Evolutionary conservation across 2,797 vertebrate species (phyloP), one percentile per base, ranked within the genome.

Genomic region (Acanthis flammea): DNA sequence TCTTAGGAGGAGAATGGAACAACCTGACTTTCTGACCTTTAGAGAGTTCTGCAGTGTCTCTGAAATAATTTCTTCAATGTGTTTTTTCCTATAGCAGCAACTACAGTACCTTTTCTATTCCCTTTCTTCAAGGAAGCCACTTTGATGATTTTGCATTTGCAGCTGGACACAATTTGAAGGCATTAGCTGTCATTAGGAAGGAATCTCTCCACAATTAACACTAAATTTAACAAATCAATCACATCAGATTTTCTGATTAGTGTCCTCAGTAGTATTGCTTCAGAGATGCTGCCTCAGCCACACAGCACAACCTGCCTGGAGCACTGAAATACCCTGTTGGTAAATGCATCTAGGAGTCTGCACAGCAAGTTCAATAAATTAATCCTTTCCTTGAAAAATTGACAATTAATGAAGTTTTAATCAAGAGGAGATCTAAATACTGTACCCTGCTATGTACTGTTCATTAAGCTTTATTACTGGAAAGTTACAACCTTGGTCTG

Each of bases 1-100:
- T 75, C n/a, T 53, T 37, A 21, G 24, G 28, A 88, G 61, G 57
- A 50, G 92, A 80, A 73, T 25, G 35, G 67, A 95, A 90, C 37
- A 94, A 84, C 37, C 72, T 62, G 63, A 62, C 77, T 93, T 92
- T 55, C 75, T 77, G 88, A 85, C 78, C 77, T 90, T 60, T 37
- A 62, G 9, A 94, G 28, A 72, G 39, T 67, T 80, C 62, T 68
- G 31, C 73, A 91, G 41, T 12, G 48, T 39, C 35, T 62, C 76
- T 70, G 63, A 67, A 81, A 17, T 48, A 94, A 65, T 74, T 65
- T 41, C 76, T 80, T 86, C 79, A 71, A 25, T 13, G 37, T 73
- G 57, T 57, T 54, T n/a, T 78, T 80, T 41, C 62, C 35, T 63
- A 57, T 6, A 47, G 48, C 57, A 85, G 37, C 13, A 85, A 47